Evolutionary conservation across 2,888 invertebrate species (phyloP), one percentile per base, ranked within the genome.

Genomic region (Eupsilia transversa): DNA sequence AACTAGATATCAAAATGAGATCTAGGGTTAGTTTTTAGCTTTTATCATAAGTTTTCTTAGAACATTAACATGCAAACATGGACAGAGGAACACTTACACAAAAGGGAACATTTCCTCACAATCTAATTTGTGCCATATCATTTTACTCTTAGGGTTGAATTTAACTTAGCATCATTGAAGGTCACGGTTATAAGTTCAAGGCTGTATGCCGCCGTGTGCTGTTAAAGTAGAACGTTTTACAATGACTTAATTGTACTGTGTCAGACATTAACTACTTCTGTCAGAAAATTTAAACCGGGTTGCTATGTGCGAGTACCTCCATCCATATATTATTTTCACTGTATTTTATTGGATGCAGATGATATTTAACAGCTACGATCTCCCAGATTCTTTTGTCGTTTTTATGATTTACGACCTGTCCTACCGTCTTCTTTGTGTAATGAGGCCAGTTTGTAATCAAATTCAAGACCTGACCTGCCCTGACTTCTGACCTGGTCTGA

Each of bases 11-110:
- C 80, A 65, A 67, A 66, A 83, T 67, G 14, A 64, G 56, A 67
- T 83, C 84, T 79, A 71, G 1, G 7, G 10, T 67, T 49, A 6
- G 33, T 41, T 72, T 38, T 30, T 20, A 30, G 43, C 20, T 79
- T 61, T 66, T 79, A 70, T 60, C 66, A 67, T 60, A 68, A 60
- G 46, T 74, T 83, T 66, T 61, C 49, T 57, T 41, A 46, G n/a
- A 63, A 79, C 66, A 83, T 83, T 78, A 84, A 76, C 82, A 84
- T 84, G 79, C 74, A 57, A 77, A 72, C 54, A 65, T 38, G 23
- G 20, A 63, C 38, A 49, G 52, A 74, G n/a, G n/a, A 78, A 76
- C 64, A 75, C 61, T 63, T 33, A 61, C 38, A 54, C 23, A 59
- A 72, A 73, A 65, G 60, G 2, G 23, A 43, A 35, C 10, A 7